A percentile compares a stretch with the other conserved stretches of the same genome.
These are phyloP conservation scores for Anas platyrhynchos DNA, from an alignment of 2,113 vertebrate genomes.

Conservation along the genomic window DNA sequence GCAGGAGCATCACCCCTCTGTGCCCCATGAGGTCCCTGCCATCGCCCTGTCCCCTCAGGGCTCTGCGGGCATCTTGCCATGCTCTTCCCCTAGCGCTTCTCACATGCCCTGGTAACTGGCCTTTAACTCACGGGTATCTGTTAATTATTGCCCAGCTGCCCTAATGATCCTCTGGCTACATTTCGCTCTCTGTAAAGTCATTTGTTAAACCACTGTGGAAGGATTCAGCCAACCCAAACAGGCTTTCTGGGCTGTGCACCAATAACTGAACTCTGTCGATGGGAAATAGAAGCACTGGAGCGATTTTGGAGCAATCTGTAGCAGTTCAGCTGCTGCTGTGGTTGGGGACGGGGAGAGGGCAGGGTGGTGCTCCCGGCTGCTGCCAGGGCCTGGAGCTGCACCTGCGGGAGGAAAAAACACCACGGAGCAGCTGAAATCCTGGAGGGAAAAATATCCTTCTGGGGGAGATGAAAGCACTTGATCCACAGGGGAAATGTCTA, in stretches of 20 bases:
- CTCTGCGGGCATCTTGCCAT: background rate
- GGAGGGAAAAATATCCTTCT: background rate
- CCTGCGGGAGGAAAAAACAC: background rate
- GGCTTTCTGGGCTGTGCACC: background rate
- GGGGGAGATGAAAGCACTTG: background rate
- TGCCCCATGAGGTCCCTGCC: too few species aligned
- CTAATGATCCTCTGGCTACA: background rate
- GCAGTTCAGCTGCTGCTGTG: background rate
- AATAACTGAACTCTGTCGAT: background rate
- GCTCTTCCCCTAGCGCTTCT: background rate
- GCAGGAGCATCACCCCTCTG: accelerated
- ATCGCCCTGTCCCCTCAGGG: background rate
- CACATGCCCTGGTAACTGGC: accelerated
- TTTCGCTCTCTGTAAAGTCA: background rate
- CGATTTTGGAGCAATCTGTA: background rate
- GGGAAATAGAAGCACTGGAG: background rate
- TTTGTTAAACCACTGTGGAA: background rate
- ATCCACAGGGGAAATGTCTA: too few species aligned
- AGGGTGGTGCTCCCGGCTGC: background rate
- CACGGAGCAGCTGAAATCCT: background rate
- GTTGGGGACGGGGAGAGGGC: background rate
- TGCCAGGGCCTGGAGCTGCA: background rate
- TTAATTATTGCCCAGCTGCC: background rate
- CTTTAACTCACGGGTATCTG: background rate
- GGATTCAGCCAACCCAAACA: background rate